A percentile compares a stretch with the other conserved stretches of the same genome.
These are phyloP conservation scores for Synergus gifuensis DNA, from an alignment of 2,888 invertebrate species.

Conservation along the genomic window DNA sequence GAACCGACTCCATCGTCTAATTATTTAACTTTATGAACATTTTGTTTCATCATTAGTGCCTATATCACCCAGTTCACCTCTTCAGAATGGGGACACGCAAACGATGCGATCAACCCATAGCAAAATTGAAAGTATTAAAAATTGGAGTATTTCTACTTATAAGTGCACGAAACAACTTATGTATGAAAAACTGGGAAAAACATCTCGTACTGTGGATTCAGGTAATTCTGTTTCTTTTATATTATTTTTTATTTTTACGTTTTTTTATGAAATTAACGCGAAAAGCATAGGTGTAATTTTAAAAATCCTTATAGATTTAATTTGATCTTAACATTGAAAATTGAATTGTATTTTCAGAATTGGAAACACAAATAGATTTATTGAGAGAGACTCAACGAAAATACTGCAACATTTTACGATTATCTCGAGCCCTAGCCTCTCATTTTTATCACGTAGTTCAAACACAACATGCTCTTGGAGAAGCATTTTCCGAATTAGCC, in stretches of 20 bases:
- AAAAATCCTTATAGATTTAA: too few relatives aligned
- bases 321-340: neutral
- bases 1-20: neutral
- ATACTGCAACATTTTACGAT: slow-evolving; percentile 91
- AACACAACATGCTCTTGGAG: slow-evolving; percentile 92
- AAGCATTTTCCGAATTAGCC: slow-evolving; percentile 96
- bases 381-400: slow-evolving; percentile 96
- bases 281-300: too few relatives aligned
- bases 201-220: slow-evolving; percentile 92
- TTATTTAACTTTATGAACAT: neutral
- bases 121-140: slow-evolving; percentile 94
- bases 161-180: slow-evolving; percentile 98
- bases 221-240: slow-evolving; percentile 78
- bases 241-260: neutral
- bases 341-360: slow-evolving; percentile 81
- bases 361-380: slow-evolving; percentile 96
- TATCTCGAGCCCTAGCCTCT: slow-evolving; percentile 90
- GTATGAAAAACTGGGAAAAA: slow-evolving; percentile 97
- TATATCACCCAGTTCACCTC: slow-evolving; percentile 79
- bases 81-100: slow-evolving; percentile 83
- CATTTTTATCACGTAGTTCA: slow-evolving; percentile 94
- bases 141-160: slow-evolving; percentile 98
- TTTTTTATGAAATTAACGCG: too few relatives aligned
- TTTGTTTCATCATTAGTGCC: slow-evolving; percentile 7
- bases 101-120: slow-evolving; percentile 85